Evolutionary conservation across 2,113 vertebrate species (phyloP).

Genomic region (Desmodus rotundus): DNA sequence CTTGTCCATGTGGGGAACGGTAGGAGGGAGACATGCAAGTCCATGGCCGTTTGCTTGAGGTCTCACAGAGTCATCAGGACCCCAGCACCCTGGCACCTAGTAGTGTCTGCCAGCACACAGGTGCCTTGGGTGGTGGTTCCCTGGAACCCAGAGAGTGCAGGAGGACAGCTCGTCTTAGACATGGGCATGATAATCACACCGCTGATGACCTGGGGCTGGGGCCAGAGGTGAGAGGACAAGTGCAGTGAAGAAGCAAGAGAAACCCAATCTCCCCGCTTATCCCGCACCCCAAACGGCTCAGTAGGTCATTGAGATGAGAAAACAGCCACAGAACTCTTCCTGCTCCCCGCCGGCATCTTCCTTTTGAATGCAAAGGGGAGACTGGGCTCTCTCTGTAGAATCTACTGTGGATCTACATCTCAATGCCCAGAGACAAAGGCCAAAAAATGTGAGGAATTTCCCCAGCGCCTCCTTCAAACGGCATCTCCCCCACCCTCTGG

Average conservation of each 20-base stretch:
- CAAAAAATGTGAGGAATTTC: conserved; percentile 85
- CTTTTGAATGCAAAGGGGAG: conserved; percentile 67
- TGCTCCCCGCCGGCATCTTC: not conserved
- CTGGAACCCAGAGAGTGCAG: not conserved
- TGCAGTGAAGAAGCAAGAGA: not conserved
- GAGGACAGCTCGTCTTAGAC: not conserved
- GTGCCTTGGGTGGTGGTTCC: not conserved
- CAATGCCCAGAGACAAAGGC: conserved; percentile 81
- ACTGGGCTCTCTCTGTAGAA: not conserved
- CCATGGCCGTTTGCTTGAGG: not conserved
- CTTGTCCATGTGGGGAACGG: not conserved
- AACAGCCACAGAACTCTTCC: not conserved
- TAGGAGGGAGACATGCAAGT: too few species aligned
- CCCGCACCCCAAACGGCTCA: not conserved
- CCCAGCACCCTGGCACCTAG: not conserved
- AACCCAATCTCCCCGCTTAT: fast-evolving
- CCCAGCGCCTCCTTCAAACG: conserved; percentile 70
- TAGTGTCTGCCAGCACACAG: fast-evolving
- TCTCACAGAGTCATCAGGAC: not conserved
- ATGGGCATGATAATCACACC: not conserved
- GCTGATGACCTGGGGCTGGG: not conserved
- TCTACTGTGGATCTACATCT: conserved; percentile 43
- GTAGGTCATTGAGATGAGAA: conserved; percentile 1
- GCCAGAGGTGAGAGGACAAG: not conserved
- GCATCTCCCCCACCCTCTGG: conserved; percentile 18